Base-by-base conservation (phyloP, 2,113 vertebrate species). In the Dicrurus megarhynchus region DNA sequence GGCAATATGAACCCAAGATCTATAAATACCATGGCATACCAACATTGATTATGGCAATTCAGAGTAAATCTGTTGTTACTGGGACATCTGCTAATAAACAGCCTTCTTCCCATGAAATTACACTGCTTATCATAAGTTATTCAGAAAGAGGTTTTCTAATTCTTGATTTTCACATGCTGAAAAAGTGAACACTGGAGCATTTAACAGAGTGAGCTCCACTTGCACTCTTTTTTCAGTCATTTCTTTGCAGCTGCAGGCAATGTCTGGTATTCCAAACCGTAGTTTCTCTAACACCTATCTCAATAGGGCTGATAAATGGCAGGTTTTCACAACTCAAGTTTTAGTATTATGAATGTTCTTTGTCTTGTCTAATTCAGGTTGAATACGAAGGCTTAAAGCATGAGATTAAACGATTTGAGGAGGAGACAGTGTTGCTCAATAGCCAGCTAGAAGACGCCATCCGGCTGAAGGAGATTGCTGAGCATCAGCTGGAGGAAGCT, bases 331-430 rank as follows among this genome's bases (percentile, higher is more conserved):
- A 93, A 96, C 96, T 97, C 71, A 98, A 96, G 84, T 98, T 98
- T 98, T 98, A 98, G 97, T 98, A 97, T 97, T 97, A 96, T 97
- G 96, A 98, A 98, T 98, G 93, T 98, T 98, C 96, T 97, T 89
- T 98, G 83, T 98, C 95, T 97, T 97, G 33, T 97, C 96, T 97
- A 85, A 97, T 97, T 78, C 98, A 99, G 99, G 99, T 99, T 95
- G 99, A 99, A 96, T 99, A 99, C 10, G 99, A 99, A 97, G 99
- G 99, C 53, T 97, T 99, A 97, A 99, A 99, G 94, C 99, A 99
- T 86, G 99, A 99, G 97, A 99, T 99, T 79, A 99, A 99, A 80
- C 98, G 99, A 7, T 98, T 99, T 82, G 99, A 99, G 94, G 99
- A 99, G 97, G 99, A 99, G 95, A 99, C 99, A 0, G 99, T 99